A percentile compares a stretch with the other conserved stretches of the same genome.
Conservation (phyloP, 2,888 invertebrate species). For the Nomada fucata region DNA sequence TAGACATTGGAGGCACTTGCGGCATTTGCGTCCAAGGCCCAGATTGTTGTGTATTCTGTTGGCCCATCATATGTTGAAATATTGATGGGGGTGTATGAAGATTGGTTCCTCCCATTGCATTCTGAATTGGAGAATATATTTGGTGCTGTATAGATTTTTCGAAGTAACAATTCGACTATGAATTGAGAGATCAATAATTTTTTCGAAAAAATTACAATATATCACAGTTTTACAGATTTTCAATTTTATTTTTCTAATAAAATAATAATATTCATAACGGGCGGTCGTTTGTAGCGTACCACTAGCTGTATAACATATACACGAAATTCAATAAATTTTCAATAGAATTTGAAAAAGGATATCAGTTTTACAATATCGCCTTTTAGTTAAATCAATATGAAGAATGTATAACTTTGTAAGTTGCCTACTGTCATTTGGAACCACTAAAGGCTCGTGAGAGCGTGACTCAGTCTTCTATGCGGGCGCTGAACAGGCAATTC, state of each 20-base stretch:
- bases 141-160: neutral
- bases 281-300: too few relatives aligned
- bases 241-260: neutral
- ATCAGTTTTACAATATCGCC: neutral
- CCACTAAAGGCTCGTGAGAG: neutral
- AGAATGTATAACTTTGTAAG: conserved; percentile 14
- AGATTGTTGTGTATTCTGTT: conserved; percentile 73
- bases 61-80: conserved; percentile 82
- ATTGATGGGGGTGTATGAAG: conserved; percentile 80
- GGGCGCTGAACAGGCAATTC: neutral
- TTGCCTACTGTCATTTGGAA: conserved; percentile 56
- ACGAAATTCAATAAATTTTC: neutral
- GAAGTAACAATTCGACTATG: neutral
- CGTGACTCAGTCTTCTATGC: conserved; percentile 1
- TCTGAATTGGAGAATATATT: conserved; percentile 68
- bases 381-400: neutral
- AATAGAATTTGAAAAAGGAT: neutral
- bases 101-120: conserved; percentile 78
- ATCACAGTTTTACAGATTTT: neutral
- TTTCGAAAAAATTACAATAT: neutral
- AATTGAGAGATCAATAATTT: neutral
- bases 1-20: conserved; percentile 78
- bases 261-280: neutral
- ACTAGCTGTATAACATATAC: neutral
- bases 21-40: conserved; percentile 77